Conservation (phyloP, 1,140 invertebrate genomes). For the Caerostris darwini region DNA sequence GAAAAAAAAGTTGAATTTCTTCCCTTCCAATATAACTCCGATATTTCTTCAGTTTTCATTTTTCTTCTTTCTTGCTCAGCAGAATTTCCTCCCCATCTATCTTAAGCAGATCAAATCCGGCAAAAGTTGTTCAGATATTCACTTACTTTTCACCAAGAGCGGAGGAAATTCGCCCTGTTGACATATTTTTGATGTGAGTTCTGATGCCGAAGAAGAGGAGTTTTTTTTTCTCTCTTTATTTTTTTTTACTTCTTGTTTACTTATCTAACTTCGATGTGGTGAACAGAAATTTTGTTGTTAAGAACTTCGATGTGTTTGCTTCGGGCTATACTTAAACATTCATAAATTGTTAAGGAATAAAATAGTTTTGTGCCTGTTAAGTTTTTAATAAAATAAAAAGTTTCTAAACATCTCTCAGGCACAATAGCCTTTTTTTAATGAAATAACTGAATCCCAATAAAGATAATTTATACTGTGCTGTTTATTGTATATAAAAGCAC, state of each 20-base stretch:
- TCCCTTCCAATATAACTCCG: constrained; percentile 2
- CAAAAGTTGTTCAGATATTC: constrained; percentile 56
- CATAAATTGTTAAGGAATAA: not conserved
- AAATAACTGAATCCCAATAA: too few relatives aligned
- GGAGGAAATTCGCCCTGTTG: constrained; percentile 53
- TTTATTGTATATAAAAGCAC: too few relatives aligned
- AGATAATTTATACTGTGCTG: too few relatives aligned
- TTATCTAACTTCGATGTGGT: not conserved
- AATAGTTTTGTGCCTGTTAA: not conserved
- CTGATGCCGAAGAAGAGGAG: not conserved
- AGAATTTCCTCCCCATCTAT: constrained; percentile 10
- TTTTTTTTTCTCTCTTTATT: too few relatives aligned
- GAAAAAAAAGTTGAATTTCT: not conserved
- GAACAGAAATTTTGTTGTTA: not conserved
- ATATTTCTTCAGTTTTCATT: not conserved
- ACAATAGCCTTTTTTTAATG: too few relatives aligned
- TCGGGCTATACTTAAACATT: not conserved
- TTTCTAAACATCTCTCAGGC: too few relatives aligned
- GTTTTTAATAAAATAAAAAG: not conserved
- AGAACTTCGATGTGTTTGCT: constrained; percentile 10
- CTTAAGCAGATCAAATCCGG: constrained; percentile 32
- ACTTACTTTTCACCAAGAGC: not conserved
- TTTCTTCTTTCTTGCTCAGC: constrained; percentile 16
- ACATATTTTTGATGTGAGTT: constrained; percentile 39
- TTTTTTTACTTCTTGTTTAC: not conserved